Conservation (phyloP, 2,888 invertebrate genomes). For the Drosophila vallismaia region DNA sequence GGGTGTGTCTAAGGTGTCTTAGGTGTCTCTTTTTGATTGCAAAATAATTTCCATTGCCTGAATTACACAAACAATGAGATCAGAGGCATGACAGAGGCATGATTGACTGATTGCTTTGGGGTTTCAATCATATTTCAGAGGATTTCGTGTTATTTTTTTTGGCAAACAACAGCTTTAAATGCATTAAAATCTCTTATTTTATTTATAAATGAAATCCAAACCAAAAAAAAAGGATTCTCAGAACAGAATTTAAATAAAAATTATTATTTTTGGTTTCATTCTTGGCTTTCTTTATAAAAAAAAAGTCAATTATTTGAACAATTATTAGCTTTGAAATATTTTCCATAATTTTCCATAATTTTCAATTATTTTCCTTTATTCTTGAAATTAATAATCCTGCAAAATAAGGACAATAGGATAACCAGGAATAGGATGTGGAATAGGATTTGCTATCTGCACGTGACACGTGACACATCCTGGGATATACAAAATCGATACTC, state of each 20-base stretch:
- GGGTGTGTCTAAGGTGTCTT: constrained; percentile 28
- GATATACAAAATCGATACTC: constrained; percentile 74
- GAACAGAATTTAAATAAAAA: constrained; percentile 17
- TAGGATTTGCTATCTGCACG: constrained; percentile 57
- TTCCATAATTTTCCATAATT: too few species aligned
- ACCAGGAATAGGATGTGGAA: neutral
- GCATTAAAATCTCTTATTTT: neutral
- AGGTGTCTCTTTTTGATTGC: constrained; percentile 8
- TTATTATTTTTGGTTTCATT: too few species aligned
- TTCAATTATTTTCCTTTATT: neutral
- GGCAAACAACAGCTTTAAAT: neutral
- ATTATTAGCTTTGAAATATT: constrained; percentile 7
- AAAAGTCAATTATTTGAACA: constrained; percentile 8
- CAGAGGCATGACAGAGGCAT: constrained; percentile 17
- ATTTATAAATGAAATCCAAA: neutral
- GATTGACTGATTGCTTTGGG: constrained; percentile 12
- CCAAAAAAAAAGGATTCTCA: constrained; percentile 10
- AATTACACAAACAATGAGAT: constrained; percentile 34
- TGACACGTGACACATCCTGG: constrained; percentile 72
- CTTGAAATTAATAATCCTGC: neutral
- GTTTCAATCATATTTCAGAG: constrained; percentile 6
- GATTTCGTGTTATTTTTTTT: neutral
- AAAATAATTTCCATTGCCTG: constrained; percentile 33
- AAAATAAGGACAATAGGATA: neutral
- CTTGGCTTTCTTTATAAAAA: too few species aligned